These are phyloP conservation scores for Anoura caudifer DNA, from an alignment of 2,113 vertebrate genomes.

Conservation along the genomic window DNA sequence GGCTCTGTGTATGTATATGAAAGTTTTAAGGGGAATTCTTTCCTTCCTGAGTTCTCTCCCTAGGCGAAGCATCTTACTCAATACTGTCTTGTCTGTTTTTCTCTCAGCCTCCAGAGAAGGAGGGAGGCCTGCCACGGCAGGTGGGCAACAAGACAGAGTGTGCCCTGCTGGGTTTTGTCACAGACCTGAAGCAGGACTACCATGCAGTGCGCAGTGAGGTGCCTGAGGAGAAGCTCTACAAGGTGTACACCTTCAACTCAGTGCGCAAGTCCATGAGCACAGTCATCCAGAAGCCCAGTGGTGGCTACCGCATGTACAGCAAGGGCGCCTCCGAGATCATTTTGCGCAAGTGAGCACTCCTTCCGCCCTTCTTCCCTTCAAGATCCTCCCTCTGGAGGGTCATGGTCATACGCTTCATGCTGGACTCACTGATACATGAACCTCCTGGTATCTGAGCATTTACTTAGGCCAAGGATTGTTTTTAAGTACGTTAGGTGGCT, in stretches of 20 bases:
- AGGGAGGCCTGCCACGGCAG: slow-evolving; percentile 94
- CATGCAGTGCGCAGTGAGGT: slow-evolving; percentile 92
- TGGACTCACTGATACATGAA: neutral
- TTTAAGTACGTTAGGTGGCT: neutral
- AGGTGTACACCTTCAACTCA: slow-evolving; percentile 99
- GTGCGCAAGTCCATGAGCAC: slow-evolving; percentile 99
- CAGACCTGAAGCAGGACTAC: slow-evolving; percentile 93
- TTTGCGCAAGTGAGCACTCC: slow-evolving; percentile 91
- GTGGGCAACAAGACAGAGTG: slow-evolving; percentile 99
- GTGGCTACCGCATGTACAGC: slow-evolving; percentile 96
- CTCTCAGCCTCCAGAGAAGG: slow-evolving; percentile 92
- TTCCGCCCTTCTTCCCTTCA: neutral
- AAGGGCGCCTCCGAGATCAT: slow-evolving; percentile 98
- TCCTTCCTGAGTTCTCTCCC: neutral
- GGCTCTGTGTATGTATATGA: fast-evolving
- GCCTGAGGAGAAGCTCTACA: slow-evolving; percentile 95
- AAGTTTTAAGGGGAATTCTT: too few species aligned
- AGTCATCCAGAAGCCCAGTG: slow-evolving; percentile 85
- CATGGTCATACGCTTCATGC: fast-evolving
- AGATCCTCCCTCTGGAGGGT: fast-evolving
- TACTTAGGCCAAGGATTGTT: neutral
- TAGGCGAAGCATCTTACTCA: neutral
- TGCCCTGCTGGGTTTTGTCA: slow-evolving; percentile 91
- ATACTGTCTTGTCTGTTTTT: fast-evolving
- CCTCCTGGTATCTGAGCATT: neutral